Evolutionary conservation across 1,140 invertebrate species (phyloP).

Genomic region (Drosophila triauraria): DNA sequence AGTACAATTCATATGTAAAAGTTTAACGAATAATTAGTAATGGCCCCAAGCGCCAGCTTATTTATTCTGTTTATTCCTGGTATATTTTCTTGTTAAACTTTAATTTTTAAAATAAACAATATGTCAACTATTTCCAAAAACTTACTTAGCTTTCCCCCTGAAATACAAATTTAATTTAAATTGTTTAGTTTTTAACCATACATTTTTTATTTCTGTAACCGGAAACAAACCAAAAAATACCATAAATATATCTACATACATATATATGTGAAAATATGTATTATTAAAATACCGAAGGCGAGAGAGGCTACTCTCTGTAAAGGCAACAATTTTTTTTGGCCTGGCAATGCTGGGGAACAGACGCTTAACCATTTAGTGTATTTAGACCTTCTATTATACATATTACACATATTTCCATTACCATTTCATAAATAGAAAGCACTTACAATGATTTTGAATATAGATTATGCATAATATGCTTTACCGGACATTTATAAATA

Average conservation of each 20-base stretch:
- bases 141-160: too few relatives aligned
- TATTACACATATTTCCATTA: not conserved
- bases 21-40: too few relatives aligned
- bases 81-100: too few relatives aligned
- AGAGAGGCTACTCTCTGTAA: conserved; percentile 4
- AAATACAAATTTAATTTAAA: too few relatives aligned
- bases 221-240: conserved; percentile 8
- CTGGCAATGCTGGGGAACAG: conserved; percentile 3
- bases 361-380: conserved; percentile 9
- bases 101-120: too few relatives aligned
- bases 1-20: too few relatives aligned
- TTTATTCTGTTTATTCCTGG: too few relatives aligned
- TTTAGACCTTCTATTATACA: not conserved
- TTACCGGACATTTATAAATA: not conserved
- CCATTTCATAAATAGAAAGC: not conserved
- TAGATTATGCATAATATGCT: too few relatives aligned
- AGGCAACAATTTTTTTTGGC: conserved; percentile 1
- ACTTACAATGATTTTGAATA: conserved; percentile 1
- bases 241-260: not conserved
- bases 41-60: too few relatives aligned
- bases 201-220: not conserved
- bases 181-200: not conserved
- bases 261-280: not conserved
- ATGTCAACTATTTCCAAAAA: not conserved
- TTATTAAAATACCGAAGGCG: conserved; percentile 1